A percentile compares a stretch with the other conserved stretches of the same genome.
Evolutionary conservation across 2,113 vertebrate genomes (phyloP).

Genomic region (Cebidichthys violaceus): DNA sequence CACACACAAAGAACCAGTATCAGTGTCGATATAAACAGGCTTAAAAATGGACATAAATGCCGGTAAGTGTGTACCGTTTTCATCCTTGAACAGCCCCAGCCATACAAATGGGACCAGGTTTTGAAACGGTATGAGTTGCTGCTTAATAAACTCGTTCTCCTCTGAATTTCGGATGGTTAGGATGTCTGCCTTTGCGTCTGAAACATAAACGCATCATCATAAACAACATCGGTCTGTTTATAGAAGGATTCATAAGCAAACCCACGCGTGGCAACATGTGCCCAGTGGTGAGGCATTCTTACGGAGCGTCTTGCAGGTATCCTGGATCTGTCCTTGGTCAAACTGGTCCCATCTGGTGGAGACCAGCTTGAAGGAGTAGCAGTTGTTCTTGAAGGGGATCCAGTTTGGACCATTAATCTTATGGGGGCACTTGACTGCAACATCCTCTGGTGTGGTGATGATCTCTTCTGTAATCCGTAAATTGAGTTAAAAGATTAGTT

Average conservation of each 20-base stretch:
- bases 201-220: constrained; percentile 13
- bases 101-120: constrained; percentile 89
- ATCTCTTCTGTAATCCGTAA: constrained; percentile 78
- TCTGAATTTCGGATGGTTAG: constrained; percentile 89
- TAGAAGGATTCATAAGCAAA: no score
- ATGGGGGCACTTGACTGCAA: constrained; percentile 88
- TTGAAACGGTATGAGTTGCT: constrained; percentile 86
- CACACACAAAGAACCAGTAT: neutral
- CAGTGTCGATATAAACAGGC: neutral
- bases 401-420: constrained; percentile 90
- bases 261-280: neutral
- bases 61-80: constrained; percentile 56
- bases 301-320: constrained; percentile 88
- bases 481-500: no score
- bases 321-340: constrained; percentile 69
- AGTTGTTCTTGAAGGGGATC: constrained; percentile 93
- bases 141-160: constrained; percentile 90
- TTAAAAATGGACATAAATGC: neutral
- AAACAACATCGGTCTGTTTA: neutral
- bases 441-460: constrained; percentile 73
- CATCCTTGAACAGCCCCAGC: constrained; percentile 88
- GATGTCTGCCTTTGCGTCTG: constrained; percentile 80
- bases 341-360: constrained; percentile 82
- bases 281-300: constrained; percentile 57
- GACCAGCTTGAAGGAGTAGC: constrained; percentile 90